Conservation (phyloP, 2,888 invertebrate genomes). For the Bursaphelenchus okinawaensis region DNA sequence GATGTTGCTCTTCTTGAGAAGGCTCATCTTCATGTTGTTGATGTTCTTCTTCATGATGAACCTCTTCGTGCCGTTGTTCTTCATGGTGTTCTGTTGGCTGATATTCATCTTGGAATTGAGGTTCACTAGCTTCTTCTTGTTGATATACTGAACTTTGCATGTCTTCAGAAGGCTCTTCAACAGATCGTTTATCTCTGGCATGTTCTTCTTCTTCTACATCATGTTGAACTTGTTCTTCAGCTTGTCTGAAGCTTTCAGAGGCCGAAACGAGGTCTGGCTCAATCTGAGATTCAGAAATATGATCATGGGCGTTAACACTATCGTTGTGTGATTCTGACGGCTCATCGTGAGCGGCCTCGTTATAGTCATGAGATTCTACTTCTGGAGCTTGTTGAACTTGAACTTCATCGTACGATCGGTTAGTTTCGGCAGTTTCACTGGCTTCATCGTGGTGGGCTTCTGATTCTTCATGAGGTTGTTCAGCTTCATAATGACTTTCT, state of each 20-base stretch:
- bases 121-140: conserved; percentile 1
- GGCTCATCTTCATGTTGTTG: conserved; percentile 1
- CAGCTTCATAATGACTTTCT: neutral
- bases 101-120: conserved; percentile 6
- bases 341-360: no score
- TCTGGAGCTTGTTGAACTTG: neutral
- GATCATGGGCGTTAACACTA: neutral
- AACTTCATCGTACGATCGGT: neutral
- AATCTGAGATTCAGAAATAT: neutral
- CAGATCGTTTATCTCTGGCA: neutral
- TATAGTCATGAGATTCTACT: neutral
- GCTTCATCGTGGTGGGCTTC: neutral
- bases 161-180: neutral
- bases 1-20: conserved; percentile 6
- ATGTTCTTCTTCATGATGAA: neutral
- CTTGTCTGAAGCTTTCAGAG: neutral
- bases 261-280: neutral
- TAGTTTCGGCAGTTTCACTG: neutral
- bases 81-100: conserved; percentile 18
- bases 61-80: neutral
- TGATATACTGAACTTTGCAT: conserved; percentile 2
- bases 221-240: neutral
- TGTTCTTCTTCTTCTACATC: neutral
- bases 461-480: neutral
- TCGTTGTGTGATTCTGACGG: no score